Base-by-base conservation (phyloP, 2,888 invertebrate species). In the Drosophila meridionalis region DNA sequence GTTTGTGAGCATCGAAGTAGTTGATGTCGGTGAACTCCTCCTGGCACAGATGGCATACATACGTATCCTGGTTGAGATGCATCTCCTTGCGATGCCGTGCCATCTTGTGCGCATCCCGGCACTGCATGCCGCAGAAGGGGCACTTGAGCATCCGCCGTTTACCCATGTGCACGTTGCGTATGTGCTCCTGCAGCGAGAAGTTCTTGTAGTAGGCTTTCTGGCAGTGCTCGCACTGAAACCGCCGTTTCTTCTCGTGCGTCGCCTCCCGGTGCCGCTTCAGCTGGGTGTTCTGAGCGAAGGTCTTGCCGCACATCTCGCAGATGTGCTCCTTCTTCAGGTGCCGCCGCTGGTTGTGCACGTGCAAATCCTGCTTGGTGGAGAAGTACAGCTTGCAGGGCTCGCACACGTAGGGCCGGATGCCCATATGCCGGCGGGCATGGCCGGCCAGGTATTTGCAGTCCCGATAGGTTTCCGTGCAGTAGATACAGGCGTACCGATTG, bases 41-140 rank as follows among this genome's bases (percentile, higher is more conserved):
- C 60, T 90, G 85, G 55, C 92, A 92, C 59, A 92, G 66, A 26
- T 86, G 78, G 32, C 92, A 92, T 40, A 89, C 80, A 52, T 83
- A 92, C 7, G 90, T 76, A 7, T 83, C 88, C 63, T 92, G 91
- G 47, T 90, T 90, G 9, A 92, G 76, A 75, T 92, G 92, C 76
- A 89, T 87, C 26, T 89, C 86, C 59, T 92, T 92, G 38, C 92
- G 92, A 74, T 92, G 92, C 0, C 92, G 74, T 2, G 92, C 92
- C 91, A 92, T 90, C 69, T 92, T 92, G 68, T 92, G 92, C 1
- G 92, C 92, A 69, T 92, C 92, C 0, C 92, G 87, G 38, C 92
- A 92, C 69, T 92, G 90, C 91, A 92, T 90, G 1, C 91, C 92
- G 48, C 92, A 92, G 61, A 92, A 92, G 0, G 92, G 92, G 11